Percentiles rank a stretch among this genome's conserved stretches.
Evolutionary conservation across 2,888 invertebrate genomes (phyloP).

Genomic region (Nudaria mundana): DNA sequence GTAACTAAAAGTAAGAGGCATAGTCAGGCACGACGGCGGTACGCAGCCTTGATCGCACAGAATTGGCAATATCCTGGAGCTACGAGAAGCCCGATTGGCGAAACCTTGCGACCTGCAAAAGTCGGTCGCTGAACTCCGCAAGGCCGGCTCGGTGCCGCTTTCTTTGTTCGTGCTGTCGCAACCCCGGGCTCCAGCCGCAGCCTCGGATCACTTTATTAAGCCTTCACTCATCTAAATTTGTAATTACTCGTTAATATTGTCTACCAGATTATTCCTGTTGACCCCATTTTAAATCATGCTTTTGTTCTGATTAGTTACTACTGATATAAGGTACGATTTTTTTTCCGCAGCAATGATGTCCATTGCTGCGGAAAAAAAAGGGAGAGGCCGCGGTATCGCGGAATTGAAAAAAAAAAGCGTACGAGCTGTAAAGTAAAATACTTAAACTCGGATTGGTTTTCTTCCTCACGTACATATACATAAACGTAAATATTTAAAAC

Average conservation of each 20-base stretch:
- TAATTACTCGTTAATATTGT: constrained; percentile 40
- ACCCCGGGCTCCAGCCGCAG: constrained; percentile 56
- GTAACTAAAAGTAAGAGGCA: constrained; percentile 72
- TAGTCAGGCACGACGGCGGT: constrained; percentile 45
- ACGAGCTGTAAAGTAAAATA: too few species aligned
- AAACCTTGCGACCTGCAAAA: constrained; percentile 80
- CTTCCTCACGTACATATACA: too few species aligned
- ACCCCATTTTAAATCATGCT: constrained; percentile 30
- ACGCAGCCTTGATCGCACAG: constrained; percentile 74
- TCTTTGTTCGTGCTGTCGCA: constrained; percentile 78
- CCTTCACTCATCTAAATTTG: constrained; percentile 71
- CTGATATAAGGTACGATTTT: too few species aligned
- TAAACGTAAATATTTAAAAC: too few species aligned
- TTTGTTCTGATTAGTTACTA: constrained; percentile 15
- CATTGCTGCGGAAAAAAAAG: too few species aligned
- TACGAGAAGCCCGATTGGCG: constrained; percentile 77
- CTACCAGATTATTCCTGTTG: constrained; percentile 29
- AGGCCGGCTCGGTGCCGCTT: constrained; percentile 74
- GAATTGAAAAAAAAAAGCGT: too few species aligned
- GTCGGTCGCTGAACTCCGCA: constrained; percentile 78
- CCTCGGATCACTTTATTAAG: constrained; percentile 72
- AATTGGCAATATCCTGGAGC: constrained; percentile 81
- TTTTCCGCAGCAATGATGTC: too few species aligned
- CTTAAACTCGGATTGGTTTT: too few species aligned
- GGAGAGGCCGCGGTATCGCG: too few species aligned